A percentile compares a stretch with the other conserved stretches of the same genome.
These are phyloP conservation scores for Rhodinocichla rosea DNA, from an alignment of 2,113 vertebrate genomes.

Conservation along the genomic window DNA sequence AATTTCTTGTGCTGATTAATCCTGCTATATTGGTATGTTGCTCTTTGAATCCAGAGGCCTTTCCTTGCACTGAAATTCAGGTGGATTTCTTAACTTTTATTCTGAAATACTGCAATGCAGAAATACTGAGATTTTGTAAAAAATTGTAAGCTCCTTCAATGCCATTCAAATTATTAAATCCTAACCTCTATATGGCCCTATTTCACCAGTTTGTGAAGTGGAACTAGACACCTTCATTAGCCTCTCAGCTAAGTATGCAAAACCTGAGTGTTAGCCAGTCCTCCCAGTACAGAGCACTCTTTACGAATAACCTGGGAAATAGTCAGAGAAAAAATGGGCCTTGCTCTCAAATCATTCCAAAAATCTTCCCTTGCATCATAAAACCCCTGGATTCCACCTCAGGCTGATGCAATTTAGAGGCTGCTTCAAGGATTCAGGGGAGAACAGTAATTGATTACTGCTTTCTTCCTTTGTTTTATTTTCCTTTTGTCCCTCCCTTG, in stretches of 20 bases:
- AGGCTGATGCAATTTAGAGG: neutral
- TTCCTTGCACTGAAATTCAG: neutral
- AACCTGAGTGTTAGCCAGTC: neutral
- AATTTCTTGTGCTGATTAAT: neutral
- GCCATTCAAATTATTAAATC: neutral
- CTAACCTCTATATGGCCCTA: neutral
- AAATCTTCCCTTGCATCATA: neutral
- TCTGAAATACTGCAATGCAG: neutral
- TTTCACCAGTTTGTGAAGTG: neutral
- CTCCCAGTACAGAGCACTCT: neutral
- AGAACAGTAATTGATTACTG: neutral
- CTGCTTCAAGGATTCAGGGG: neutral
- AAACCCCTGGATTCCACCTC: neutral
- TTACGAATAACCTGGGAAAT: neutral
- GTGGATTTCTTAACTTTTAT: neutral
- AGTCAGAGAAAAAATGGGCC: neutral
- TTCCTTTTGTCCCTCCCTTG: neutral
- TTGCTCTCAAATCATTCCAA: neutral
- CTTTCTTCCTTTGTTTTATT: neutral
- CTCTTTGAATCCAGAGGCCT: neutral
- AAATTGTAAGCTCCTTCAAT: neutral
- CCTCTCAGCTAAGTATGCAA: neutral
- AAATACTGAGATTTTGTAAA: neutral
- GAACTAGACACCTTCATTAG: neutral
- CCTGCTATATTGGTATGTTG: neutral